These are phyloP conservation scores for Oryctolagus cuniculus DNA, from an alignment of 2,113 vertebrate genomes.

Conservation along the genomic window DNA sequence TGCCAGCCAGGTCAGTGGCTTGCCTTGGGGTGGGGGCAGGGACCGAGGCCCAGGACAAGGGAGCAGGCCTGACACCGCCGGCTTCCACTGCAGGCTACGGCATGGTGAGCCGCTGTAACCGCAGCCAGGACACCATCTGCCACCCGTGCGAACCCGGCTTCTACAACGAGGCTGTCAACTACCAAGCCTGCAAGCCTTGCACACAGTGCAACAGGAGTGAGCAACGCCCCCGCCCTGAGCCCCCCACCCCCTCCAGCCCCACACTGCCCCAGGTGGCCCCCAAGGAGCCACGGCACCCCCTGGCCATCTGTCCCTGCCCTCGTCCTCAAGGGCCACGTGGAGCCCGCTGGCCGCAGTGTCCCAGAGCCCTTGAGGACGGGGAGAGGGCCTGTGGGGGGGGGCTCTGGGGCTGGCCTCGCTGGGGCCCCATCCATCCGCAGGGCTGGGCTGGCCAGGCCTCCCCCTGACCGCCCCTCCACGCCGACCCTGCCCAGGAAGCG, in stretches of 20 bases:
- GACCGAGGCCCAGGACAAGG: background rate
- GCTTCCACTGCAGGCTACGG: constrained; percentile 71
- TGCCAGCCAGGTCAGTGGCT: constrained; percentile 78
- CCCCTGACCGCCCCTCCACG: too few relatives aligned
- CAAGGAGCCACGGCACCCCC: background rate
- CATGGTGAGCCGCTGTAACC: constrained; percentile 79
- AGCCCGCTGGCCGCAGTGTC: too few relatives aligned
- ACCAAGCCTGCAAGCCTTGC: constrained; percentile 80
- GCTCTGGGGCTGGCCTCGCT: too few relatives aligned
- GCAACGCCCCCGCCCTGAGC: background rate
- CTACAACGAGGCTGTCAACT: constrained; percentile 74
- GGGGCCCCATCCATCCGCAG: background rate
- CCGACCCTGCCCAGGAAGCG: constrained; percentile 57
- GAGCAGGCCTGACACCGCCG: too few relatives aligned
- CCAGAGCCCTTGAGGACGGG: background rate
- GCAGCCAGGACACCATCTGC: constrained; percentile 3
- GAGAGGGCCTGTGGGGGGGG: background rate
- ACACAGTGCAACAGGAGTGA: constrained; percentile 83
- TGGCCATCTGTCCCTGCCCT: too few relatives aligned
- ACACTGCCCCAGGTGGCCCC: too few relatives aligned
- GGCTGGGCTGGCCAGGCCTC: background rate
- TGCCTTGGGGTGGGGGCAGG: background rate
- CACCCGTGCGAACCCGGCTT: background rate
- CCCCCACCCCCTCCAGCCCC: background rate
- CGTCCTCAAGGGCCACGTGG: background rate